Evolutionary conservation across 37 sponge, comb jelly and placozoan genomes (phyloP).

Genomic region (Dysidea cf. avara): DNA sequence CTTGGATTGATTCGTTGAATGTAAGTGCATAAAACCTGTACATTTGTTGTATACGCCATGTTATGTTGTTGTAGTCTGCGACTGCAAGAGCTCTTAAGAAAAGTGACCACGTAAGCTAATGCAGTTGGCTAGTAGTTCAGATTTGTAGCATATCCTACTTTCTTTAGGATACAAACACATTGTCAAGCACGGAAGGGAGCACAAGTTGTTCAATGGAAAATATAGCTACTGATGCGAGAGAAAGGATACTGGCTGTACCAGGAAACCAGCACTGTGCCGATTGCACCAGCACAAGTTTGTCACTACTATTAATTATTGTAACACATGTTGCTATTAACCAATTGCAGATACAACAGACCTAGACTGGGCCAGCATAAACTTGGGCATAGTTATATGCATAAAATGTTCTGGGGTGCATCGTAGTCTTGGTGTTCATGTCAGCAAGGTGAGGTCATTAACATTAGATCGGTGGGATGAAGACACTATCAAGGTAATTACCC

Average conservation of each 20-base stretch:
- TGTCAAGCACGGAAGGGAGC: neutral
- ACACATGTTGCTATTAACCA: neutral
- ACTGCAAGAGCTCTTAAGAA: neutral
- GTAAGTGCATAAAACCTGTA: conserved; percentile 18
- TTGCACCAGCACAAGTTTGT: conserved; percentile 61
- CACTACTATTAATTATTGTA: neutral
- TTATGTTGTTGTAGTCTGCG: neutral
- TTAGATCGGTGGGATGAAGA: conserved; percentile 77
- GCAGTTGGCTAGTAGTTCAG: too few relatives aligned
- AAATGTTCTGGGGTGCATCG: conserved; percentile 88
- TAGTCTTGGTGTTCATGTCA: conserved; percentile 83
- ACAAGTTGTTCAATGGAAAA: neutral
- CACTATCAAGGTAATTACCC: conserved; percentile 53
- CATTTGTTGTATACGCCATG: neutral
- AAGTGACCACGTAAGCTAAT: neutral
- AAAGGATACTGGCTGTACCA: conserved; percentile 43
- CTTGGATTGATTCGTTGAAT: conserved; percentile 70
- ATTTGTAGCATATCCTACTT: neutral
- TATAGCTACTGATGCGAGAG: conserved; percentile 24
- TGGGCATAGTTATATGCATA: conserved; percentile 85
- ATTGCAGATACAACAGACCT: conserved; percentile 44
- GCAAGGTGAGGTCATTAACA: conserved; percentile 82
- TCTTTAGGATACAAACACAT: neutral
- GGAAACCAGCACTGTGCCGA: conserved; percentile 82
- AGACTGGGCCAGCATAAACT: conserved; percentile 92